A percentile compares a stretch with the other conserved stretches of the same genome.
phyloP scores from a whole-genome alignment of 2,888 invertebrate genomes.

The Anthoptus insignis region DNA sequence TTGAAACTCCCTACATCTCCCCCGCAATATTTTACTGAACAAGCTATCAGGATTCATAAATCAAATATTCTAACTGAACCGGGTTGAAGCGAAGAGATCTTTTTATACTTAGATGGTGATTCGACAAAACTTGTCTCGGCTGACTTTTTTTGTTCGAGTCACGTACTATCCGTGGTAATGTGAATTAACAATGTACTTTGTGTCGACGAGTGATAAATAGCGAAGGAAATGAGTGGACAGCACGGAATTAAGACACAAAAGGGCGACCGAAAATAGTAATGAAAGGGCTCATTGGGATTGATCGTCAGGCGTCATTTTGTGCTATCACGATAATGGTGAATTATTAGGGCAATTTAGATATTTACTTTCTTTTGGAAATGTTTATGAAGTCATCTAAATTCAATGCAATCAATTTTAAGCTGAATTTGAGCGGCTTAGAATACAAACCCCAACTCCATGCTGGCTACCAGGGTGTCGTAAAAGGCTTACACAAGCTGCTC shows the following conservation, averaged over 20 bases:
- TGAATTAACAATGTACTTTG: background rate
- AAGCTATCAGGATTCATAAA: conserved; percentile 70
- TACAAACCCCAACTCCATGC: too few relatives aligned
- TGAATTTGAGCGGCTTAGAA: too few relatives aligned
- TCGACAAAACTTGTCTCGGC: conserved; percentile 39
- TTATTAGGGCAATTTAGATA: background rate
- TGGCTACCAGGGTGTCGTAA: too few relatives aligned
- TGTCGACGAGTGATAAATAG: conserved; percentile 16
- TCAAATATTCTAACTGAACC: conserved; percentile 66
- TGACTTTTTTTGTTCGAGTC: conserved; percentile 22
- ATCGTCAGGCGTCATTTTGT: background rate
- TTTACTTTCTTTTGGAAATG: background rate
- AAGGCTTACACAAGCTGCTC: too few relatives aligned
- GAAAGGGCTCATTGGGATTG: conserved; percentile 9
- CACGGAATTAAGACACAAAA: conserved; percentile 20
- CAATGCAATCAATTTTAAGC: too few relatives aligned
- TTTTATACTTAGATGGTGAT: conserved; percentile 75
- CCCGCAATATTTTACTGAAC: conserved; percentile 64
- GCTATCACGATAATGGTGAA: background rate
- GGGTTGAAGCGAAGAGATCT: conserved; percentile 65
- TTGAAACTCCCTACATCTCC: conserved; percentile 45
- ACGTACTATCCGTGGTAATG: conserved; percentile 20
- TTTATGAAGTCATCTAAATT: too few relatives aligned
- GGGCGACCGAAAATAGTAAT: conserved; percentile 10
- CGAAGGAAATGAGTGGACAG: conserved; percentile 17